Evolutionary conservation across 2,113 vertebrate species (phyloP).

Genomic region (Zonotrichia leucophrys): DNA sequence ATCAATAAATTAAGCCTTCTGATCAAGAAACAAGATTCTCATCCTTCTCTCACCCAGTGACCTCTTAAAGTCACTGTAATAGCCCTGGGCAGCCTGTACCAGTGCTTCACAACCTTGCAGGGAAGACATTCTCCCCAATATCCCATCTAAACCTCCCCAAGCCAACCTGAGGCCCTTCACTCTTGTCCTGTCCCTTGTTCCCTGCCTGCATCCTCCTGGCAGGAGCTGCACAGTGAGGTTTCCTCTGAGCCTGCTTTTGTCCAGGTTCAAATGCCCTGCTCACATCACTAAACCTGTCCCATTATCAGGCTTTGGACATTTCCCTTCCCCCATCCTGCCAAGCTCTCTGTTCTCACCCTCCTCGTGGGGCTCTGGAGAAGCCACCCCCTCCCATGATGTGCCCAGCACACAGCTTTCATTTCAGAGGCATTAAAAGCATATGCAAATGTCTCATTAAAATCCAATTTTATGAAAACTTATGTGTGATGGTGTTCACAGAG

Average conservation of each 20-base stretch:
- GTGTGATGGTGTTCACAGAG: background rate
- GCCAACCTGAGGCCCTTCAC: background rate
- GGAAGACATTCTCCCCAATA: background rate
- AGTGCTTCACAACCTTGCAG: background rate
- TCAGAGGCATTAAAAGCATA: background rate
- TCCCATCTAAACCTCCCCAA: background rate
- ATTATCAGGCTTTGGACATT: background rate
- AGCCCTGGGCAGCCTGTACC: background rate
- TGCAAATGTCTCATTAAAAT: background rate
- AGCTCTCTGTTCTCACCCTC: background rate
- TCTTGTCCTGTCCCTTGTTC: background rate
- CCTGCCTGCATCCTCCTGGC: background rate
- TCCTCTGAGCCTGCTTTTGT: background rate
- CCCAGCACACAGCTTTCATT: background rate
- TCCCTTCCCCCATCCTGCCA: background rate
- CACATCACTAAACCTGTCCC: background rate
- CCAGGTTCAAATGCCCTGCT: background rate
- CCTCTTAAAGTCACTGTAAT: too few relatives aligned
- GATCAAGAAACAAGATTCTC: too few relatives aligned
- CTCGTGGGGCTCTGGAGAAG: background rate
- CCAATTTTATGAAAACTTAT: background rate
- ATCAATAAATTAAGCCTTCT: too few relatives aligned
- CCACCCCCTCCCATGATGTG: too few relatives aligned
- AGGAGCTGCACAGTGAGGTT: background rate
- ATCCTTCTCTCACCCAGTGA: too few relatives aligned